Evolutionary conservation across 2,888 invertebrate genomes (phyloP), one percentile per base, ranked within the genome.

Genomic region (Galerucella nymphaeae): DNA sequence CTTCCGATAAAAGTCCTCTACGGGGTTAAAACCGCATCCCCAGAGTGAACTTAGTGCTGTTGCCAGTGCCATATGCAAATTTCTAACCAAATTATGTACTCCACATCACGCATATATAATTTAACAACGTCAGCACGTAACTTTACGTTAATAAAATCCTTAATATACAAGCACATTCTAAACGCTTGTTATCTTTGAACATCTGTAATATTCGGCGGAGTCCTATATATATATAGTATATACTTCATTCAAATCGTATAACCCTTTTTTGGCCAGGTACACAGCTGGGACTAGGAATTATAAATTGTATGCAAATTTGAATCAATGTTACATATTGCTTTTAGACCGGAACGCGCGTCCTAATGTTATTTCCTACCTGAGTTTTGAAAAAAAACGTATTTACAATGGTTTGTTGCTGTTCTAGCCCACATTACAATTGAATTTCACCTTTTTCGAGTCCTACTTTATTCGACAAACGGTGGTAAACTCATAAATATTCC

Each of bases 1-100:
- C 58, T 53, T 72, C 63, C 62, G 67, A 65, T 68, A 68, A 68
- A 72, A 72, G 63, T 67, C 67, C 64, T 67, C 63, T 68, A 68
- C 71, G 67, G 68, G 68, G 67, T 72, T 73, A 73, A 75, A 73
- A 75, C 73, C 77, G 72, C 75, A 76, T 75, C 75, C 75, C 77
- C 66, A 70, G 74, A 77, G 76, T 71, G 74, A 76, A 76, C 76
- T 76, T 75, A 71, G 73, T 71, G 64, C 73, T 75, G 70, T 61
- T 76, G 78, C 77, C 83, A 83, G 85, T 85, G 85, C 85, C 85
- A 85, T 85, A 86, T 86, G 85, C 86, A 86, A 86, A 86, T 86
- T 83, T 80, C 83, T 84, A 85, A 85, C 86, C 84, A 84, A 86
- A 86, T 86, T 85, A 85, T 85, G 82, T 84, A 84, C 84, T 84